A percentile compares a stretch with the other conserved stretches of the same genome.
Evolutionary conservation across 2,113 vertebrate genomes (phyloP).

Genomic region (Pardalotus punctatus): DNA sequence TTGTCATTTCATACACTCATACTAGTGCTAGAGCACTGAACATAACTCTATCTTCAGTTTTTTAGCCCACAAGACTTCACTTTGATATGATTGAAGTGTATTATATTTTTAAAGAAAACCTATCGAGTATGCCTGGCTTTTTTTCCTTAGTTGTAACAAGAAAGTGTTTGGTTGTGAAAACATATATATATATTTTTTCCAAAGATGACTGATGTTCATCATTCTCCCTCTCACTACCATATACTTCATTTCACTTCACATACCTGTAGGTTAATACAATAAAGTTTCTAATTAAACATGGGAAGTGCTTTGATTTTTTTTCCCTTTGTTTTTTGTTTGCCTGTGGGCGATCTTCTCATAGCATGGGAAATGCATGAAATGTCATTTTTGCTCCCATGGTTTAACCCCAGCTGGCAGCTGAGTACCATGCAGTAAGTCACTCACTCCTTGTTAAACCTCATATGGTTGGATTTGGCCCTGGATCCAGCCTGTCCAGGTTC

Average conservation of each 20-base stretch:
- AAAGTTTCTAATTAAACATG: slow-evolving; percentile 68
- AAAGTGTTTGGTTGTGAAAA: slow-evolving; percentile 53
- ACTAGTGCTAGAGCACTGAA: neutral
- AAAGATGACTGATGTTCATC: slow-evolving; percentile 61
- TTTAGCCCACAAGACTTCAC: slow-evolving; percentile 13
- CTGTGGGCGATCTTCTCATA: neutral
- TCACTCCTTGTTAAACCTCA: neutral
- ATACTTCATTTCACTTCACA: slow-evolving; percentile 41
- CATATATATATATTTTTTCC: slow-evolving; percentile 51
- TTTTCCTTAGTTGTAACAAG: slow-evolving; percentile 41
- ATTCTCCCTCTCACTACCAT: slow-evolving; percentile 13
- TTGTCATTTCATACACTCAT: neutral
- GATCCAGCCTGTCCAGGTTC: neutral
- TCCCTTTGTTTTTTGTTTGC: neutral
- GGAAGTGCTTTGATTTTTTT: neutral
- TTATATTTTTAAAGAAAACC: slow-evolving; percentile 59
- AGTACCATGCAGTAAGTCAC: neutral
- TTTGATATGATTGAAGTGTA: slow-evolving; percentile 51
- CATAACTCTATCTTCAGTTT: neutral
- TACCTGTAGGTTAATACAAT: slow-evolving; percentile 64
- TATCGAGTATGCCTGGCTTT: slow-evolving; percentile 3
- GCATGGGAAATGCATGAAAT: neutral
- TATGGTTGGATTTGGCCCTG: rapidly evolving
- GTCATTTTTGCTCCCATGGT: neutral
- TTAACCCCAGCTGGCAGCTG: neutral